phyloP scores from a whole-genome alignment of 2,113 vertebrate species.

The Psophia crepitans region DNA sequence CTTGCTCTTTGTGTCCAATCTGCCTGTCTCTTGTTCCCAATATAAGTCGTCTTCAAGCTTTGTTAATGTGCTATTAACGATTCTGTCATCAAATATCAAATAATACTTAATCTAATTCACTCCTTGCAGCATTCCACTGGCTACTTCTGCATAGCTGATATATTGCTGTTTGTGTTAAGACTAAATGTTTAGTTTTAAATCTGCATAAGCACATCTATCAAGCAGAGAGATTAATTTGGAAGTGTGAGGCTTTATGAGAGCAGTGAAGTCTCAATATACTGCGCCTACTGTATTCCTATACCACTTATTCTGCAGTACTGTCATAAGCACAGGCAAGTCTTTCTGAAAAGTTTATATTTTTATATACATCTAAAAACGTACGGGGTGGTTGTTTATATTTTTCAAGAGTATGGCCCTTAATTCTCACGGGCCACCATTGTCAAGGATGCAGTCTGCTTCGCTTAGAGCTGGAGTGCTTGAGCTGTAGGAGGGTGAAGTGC shows the following conservation, averaged over 20 bases:
- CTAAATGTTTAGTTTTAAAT: conserved; percentile 35
- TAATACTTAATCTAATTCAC: background rate
- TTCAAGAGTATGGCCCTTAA: background rate
- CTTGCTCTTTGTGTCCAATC: background rate
- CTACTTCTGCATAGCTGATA: background rate
- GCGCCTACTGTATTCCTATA: background rate
- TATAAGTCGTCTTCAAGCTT: background rate
- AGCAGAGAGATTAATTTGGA: conserved; percentile 33
- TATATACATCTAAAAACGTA: too few relatives aligned
- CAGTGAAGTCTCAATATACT: background rate
- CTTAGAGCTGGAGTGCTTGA: background rate
- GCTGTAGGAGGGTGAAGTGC: background rate
- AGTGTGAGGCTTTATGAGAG: background rate
- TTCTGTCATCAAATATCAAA: conserved; percentile 39
- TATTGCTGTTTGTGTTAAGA: conserved; percentile 8
- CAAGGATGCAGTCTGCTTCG: background rate
- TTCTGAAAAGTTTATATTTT: background rate
- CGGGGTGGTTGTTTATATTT: background rate
- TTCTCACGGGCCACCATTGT: background rate
- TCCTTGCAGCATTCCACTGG: background rate
- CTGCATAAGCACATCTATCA: background rate
- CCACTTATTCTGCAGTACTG: background rate
- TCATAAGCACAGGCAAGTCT: background rate
- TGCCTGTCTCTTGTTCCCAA: background rate
- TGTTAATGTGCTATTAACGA: conserved; percentile 24